These are phyloP conservation scores for Actinia equina DNA, from an alignment of 64 coral and sea anemone species.

Conservation along the genomic window DNA sequence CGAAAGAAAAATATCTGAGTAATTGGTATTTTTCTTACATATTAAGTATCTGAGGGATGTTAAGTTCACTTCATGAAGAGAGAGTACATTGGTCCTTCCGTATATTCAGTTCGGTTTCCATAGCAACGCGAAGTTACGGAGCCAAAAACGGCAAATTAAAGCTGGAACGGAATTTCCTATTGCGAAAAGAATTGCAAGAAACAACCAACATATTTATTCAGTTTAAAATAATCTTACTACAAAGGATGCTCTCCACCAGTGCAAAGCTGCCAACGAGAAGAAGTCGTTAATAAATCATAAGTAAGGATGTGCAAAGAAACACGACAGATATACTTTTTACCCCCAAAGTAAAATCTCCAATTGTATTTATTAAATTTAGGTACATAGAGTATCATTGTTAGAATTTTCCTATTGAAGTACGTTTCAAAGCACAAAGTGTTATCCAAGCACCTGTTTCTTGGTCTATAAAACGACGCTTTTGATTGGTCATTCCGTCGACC, in stretches of 20 bases:
- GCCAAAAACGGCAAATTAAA: too few relatives aligned
- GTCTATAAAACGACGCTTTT: constrained; percentile 4
- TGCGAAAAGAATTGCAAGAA: not conserved
- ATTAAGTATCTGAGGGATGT: too few relatives aligned
- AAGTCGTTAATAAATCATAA: not conserved
- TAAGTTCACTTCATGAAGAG: too few relatives aligned
- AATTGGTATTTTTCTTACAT: too few relatives aligned
- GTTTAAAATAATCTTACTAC: not conserved
- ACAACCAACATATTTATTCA: not conserved
- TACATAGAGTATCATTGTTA: not conserved
- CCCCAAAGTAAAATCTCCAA: not conserved
- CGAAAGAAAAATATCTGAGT: not conserved
- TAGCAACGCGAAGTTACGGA: not conserved
- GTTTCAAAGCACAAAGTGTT: too few relatives aligned
- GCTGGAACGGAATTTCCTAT: not conserved
- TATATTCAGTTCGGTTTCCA: not conserved
- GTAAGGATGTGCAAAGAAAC: not conserved
- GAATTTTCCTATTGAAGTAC: not conserved
- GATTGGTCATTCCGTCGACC: constrained; percentile 38
- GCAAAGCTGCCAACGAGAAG: not conserved
- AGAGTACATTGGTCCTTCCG: not conserved
- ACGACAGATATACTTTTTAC: not conserved
- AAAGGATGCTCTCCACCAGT: not conserved
- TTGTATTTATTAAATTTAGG: not conserved
- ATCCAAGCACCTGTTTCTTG: not conserved